Evolutionary conservation across 1,140 invertebrate species (phyloP), one percentile per base, ranked within the genome.

Genomic region (Neodiprion lecontei): DNA sequence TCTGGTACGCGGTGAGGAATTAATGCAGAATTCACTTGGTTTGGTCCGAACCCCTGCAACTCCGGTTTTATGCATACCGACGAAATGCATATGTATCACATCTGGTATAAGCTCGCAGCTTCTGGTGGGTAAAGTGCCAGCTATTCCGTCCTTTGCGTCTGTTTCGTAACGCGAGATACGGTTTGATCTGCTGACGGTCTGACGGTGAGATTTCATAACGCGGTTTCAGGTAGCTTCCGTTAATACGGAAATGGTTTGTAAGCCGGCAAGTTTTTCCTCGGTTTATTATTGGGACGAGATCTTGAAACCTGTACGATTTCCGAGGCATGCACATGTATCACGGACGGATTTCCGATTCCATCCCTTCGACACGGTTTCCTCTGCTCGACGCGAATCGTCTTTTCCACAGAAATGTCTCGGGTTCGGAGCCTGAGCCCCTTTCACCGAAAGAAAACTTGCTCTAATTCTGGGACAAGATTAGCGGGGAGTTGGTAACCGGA

Each of bases 401-500:
- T 40, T 40, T 40, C 28, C 28, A 40, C 28, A 40, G 28, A 40
- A 40, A 40, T 40, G 28, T 5, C 28, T 40, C 28, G 28, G 28
- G 28, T 40, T 3, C 28, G 0, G 28, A 40, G 28, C 5, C 28
- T 40, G 2, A 40, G 28, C 28, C 72, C 61, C 9, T 48, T 28
- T 23, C 61, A n/a, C 17, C 67, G 69, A 79, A 61, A 49, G 72
- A 75, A 79, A 74, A 77, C 67, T 81, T 76, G 72, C 72, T 78
- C 78, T 81, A 80, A 81, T 81, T 81, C 66, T 49, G 21, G 17
- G 67, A 70, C 74, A 78, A 81, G 79, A 81, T 81, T 81, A 81
- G 78, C 78, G 67, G 76, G 61, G 65, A 74, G 12, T 72, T 70
- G 75, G 78, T 81, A 81, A 81, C 79, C 73, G 75, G 80, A 78